Percentiles rank a stretch among this genome's conserved stretches.
phyloP scores from a whole-genome alignment of 64 coral and sea anemone species.

The Montipora sp. region DNA sequence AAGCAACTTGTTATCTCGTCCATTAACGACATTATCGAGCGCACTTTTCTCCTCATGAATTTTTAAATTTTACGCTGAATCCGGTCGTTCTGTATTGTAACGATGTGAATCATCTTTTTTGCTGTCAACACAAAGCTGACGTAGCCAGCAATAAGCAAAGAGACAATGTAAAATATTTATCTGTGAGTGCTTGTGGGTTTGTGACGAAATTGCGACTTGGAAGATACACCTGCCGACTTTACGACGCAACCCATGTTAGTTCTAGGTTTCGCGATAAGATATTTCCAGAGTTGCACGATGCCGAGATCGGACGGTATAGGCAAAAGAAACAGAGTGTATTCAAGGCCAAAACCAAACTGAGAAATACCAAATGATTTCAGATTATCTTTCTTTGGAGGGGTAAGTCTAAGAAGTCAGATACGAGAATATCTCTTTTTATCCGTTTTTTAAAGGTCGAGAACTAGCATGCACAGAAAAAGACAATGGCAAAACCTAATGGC shows the following conservation, averaged over 20 bases:
- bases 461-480: neutral
- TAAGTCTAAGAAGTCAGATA: neutral
- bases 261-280: neutral
- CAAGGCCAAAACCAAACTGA: neutral
- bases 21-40: slow-evolving; percentile 31
- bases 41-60: slow-evolving; percentile 7
- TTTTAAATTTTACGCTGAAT: neutral
- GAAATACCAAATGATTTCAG: neutral
- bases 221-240: neutral
- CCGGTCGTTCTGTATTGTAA: neutral
- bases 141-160: neutral
- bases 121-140: slow-evolving; percentile 8
- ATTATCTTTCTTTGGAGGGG: neutral
- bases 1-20: slow-evolving; percentile 1
- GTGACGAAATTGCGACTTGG: slow-evolving; percentile 1
- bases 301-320: neutral
- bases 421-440: neutral
- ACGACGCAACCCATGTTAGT: neutral
- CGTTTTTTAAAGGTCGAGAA: neutral
- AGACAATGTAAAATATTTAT: neutral
- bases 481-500: neutral
- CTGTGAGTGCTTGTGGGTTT: neutral
- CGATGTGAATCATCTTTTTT: slow-evolving; percentile 1
- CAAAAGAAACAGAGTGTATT: neutral
- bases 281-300: neutral